Conservation (phyloP, 2,113 vertebrate genomes). For the Larimichthys crocea region DNA sequence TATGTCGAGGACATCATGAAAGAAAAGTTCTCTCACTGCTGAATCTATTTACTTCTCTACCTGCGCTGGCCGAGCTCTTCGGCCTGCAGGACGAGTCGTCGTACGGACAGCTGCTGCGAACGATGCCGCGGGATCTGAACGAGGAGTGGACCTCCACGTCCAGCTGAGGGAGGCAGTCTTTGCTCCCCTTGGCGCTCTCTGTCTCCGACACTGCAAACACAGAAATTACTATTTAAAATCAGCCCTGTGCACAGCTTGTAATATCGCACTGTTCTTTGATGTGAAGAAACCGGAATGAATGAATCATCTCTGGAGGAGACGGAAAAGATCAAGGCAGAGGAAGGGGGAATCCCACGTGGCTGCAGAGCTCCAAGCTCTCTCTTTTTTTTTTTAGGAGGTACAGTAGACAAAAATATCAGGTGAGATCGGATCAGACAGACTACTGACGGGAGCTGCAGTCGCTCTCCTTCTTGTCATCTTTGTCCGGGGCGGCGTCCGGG, state of each 20-base stretch:
- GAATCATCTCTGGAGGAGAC: slow-evolving; percentile 44
- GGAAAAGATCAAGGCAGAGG: slow-evolving; percentile 40
- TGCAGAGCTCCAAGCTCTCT: not conserved
- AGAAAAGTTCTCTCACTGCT: not conserved
- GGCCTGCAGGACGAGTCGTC: slow-evolving; percentile 62
- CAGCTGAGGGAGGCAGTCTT: slow-evolving; percentile 79
- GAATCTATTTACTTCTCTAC: slow-evolving; percentile 27
- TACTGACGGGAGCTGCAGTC: slow-evolving; percentile 82
- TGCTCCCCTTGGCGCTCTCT: slow-evolving; percentile 80
- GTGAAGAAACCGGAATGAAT: slow-evolving; percentile 30
- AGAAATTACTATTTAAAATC: slow-evolving; percentile 19
- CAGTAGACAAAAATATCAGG: slow-evolving; percentile 23
- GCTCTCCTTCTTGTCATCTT: slow-evolving; percentile 78
- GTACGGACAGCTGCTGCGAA: slow-evolving; percentile 72
- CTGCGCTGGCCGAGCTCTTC: slow-evolving; percentile 67
- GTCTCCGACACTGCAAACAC: slow-evolving; percentile 77
- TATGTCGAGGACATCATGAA: not conserved
- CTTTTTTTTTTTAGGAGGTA: not conserved
- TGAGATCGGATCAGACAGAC: slow-evolving; percentile 14
- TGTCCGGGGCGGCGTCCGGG: slow-evolving; percentile 49
- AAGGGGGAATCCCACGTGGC: slow-evolving; percentile 25
- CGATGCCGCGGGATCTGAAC: slow-evolving; percentile 74
- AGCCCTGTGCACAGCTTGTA: not conserved
- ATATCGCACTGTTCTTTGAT: slow-evolving; percentile 25
- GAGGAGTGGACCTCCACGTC: slow-evolving; percentile 61